Evolutionary conservation across 2,113 vertebrate genomes (phyloP), one percentile per base, ranked within the genome.

Genomic region (Meles meles): DNA sequence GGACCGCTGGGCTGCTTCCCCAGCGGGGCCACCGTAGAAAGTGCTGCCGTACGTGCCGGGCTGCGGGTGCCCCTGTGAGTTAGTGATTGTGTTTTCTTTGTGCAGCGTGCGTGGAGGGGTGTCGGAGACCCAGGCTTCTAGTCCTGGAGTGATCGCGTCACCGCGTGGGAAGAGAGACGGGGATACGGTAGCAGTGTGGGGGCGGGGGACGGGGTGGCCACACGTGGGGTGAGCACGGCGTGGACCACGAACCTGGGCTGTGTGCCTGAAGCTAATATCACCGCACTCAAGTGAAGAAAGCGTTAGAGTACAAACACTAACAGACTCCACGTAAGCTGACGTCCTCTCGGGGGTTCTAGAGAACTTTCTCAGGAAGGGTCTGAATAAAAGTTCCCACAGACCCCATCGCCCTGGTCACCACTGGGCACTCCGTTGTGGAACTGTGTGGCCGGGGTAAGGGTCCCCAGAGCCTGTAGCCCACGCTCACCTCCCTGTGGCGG

Each of bases 1-100:
- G n/a, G 67, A 5, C 52, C 67, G 8, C n/a, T 37, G 39, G 11
- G 72, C 39, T 1, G 25, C 25, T 3, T 15, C 39, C 39, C 3
- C 10, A 4, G 10, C 0, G 14, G 11, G 6, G 72, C 25, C 7
- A 1, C 39, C 7, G 23, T 7, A 7, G 37, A 3, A 3, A 1
- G 1, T 0, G 42, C 14, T 9, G 42, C 72, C 27, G 14, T 9
- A 2, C 15, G 7, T 3, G 8, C 14, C 0, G 27, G 6, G 25
- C 7, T 27, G 72, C 4, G 0, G 4, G 72, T 17, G 25, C 27
- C 23, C 72, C 72, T 76, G 15, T 17, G n/a, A 14, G 37, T 37
- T 20, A 20, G 65, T n/a, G 2, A n/a, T 18, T n/a, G 9, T 69
- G 65, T n/a, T n/a, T 69, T 9, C 65, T n/a, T 20, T n/a, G 65